Percentiles rank a stretch among this genome's conserved stretches.
phyloP scores from a whole-genome alignment of 2,888 invertebrate species.

The Conus canariensis region DNA sequence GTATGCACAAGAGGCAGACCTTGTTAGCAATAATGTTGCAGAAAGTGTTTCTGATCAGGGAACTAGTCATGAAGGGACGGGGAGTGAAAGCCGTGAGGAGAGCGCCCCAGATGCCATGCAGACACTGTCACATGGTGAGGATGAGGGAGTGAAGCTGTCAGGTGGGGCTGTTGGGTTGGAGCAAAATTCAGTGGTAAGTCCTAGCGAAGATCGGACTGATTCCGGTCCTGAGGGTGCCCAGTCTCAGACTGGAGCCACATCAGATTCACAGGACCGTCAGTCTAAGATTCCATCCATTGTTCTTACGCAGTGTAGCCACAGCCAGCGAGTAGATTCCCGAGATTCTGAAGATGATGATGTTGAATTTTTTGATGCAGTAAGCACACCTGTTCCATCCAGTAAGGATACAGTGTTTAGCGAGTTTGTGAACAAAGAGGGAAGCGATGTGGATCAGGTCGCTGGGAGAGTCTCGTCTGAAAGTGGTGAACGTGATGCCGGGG shows the following conservation, averaged over 20 bases:
- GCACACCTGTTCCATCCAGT: conserved; percentile 36
- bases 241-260: neutral
- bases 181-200: neutral
- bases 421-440: conserved; percentile 15
- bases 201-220: neutral
- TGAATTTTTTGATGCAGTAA: conserved; percentile 40
- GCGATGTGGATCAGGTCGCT: neutral
- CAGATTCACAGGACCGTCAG: neutral
- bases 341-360: conserved; percentile 38
- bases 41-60: neutral
- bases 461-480: neutral
- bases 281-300: conserved; percentile 31
- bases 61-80: neutral
- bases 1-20: neutral
- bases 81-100: conserved; percentile 9
- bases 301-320: conserved; percentile 39
- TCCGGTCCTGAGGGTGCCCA: neutral
- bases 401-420: neutral
- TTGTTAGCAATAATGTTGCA: neutral
- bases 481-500: neutral
- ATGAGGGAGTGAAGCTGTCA: neutral
- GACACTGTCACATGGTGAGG: neutral
- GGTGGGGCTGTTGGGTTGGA: neutral
- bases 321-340: conserved; percentile 20
- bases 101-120: conserved; percentile 10